A percentile compares a stretch with the other conserved stretches of the same genome.
phyloP scores from a whole-genome alignment of 2,888 invertebrate species.

The Mycogona germanica region DNA sequence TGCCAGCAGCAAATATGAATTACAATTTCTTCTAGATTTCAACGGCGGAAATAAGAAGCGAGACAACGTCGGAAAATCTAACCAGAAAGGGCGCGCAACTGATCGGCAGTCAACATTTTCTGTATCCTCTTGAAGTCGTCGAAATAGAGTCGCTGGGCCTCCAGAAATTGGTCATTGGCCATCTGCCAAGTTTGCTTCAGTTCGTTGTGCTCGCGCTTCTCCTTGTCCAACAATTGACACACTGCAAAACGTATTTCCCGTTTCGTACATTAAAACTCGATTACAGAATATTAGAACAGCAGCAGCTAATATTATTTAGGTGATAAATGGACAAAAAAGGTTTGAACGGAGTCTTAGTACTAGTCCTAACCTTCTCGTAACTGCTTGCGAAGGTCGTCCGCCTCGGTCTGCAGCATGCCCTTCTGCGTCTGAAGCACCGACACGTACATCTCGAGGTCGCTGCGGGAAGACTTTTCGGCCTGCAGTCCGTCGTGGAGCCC shows the following conservation, averaged over 20 bases:
- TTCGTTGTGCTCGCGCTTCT: constrained; percentile 36
- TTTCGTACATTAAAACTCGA: not conserved
- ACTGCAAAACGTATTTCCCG: constrained; percentile 26
- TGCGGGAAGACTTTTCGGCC: constrained; percentile 36
- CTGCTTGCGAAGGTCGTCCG: constrained; percentile 34
- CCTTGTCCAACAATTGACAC: constrained; percentile 35
- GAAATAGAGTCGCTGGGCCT: constrained; percentile 38
- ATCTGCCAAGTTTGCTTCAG: constrained; percentile 39
- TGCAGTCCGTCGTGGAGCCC: constrained; percentile 36
- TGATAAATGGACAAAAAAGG: no score
- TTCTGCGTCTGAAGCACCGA: constrained; percentile 41
- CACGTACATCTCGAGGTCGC: constrained; percentile 41
- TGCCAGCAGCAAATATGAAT: not conserved
- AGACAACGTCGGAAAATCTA: no score
- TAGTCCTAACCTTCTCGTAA: constrained; percentile 31
- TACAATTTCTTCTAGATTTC: not conserved
- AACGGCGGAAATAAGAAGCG: not conserved
- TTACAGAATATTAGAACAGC: not conserved
- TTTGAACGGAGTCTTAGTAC: no score
- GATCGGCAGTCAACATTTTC: constrained; percentile 35
- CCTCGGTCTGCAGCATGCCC: constrained; percentile 37
- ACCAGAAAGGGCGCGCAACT: constrained; percentile 36
- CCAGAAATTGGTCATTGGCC: constrained; percentile 41
- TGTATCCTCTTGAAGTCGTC: constrained; percentile 38
- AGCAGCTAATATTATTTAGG: not conserved